These are phyloP conservation scores for Synanthedon andrenaeformis DNA, from an alignment of 2,888 invertebrate genomes.

Conservation along the genomic window DNA sequence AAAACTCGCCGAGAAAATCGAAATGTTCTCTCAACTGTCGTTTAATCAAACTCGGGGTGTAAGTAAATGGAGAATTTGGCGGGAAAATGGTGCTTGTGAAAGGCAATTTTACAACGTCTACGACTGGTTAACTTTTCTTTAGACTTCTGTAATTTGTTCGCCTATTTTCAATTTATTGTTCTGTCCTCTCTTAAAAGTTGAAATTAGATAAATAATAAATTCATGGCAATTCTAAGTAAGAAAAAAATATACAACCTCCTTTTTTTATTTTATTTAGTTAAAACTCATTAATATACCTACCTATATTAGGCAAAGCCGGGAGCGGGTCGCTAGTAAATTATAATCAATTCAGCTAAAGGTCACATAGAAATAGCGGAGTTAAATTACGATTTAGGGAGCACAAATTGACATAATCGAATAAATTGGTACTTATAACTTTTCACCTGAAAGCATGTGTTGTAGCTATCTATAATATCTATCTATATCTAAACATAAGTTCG, in stretches of 20 bases:
- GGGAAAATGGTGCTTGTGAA: constrained; percentile 6
- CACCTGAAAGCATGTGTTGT: too few relatives aligned
- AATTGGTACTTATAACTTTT: constrained; percentile 1
- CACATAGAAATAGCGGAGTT: constrained; percentile 15
- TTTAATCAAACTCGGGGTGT: constrained; percentile 36
- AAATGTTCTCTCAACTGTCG: constrained; percentile 27
- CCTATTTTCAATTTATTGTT: constrained; percentile 1
- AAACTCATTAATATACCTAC: too few relatives aligned
- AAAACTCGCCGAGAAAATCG: constrained; percentile 31
- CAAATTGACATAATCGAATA: constrained; percentile 25
- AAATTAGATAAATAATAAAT: constrained; percentile 1
- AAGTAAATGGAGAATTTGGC: constrained; percentile 9
- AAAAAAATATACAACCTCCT: too few relatives aligned
- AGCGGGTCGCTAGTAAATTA: constrained; percentile 1
- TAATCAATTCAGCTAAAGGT: constrained; percentile 6
- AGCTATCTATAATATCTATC: too few relatives aligned
- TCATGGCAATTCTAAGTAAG: neutral
- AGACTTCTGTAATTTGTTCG: constrained; percentile 1
- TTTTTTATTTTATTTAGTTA: too few relatives aligned
- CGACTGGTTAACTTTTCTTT: constrained; percentile 11
- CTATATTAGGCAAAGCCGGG: neutral
- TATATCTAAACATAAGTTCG: constrained; percentile 10
- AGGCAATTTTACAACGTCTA: constrained; percentile 12
- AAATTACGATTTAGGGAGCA: constrained; percentile 33
- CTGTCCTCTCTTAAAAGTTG: constrained; percentile 4